Base-by-base conservation (phyloP, 1,140 invertebrate species). In the Hyles euphorbiae region DNA sequence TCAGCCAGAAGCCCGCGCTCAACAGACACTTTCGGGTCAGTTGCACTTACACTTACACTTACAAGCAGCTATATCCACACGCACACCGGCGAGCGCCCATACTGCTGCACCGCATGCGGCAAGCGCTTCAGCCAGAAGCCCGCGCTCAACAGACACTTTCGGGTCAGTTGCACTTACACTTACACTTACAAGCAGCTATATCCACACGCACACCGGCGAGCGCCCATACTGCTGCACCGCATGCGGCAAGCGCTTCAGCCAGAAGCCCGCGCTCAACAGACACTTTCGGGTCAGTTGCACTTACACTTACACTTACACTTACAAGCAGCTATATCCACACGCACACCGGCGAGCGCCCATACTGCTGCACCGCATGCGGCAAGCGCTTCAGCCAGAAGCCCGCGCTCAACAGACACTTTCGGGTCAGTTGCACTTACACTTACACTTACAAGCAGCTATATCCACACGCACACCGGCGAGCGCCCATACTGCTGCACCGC, bases 121-220 rank as follows among this genome's bases (percentile, higher is more conserved):
- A 72, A 75, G 49, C 48, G 67, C 3, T 84, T 86, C 69, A 65
- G 56, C 0, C 82, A 86, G 67, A 73, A 73, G 11, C 74, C 79
- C 0, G 76, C 78, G 40, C 68, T 83, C 6, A 81, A 71, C 51
- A 53, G 76, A 22, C 22, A 22, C 22, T 22, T 22, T 22, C 22
- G 22, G 22, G 22, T 22, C 22, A 22, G 22, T 22, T 22, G 22
- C 22, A 22, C 22, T 22, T 22, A 22, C 22, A 22, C 22, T 22
- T n/a, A n/a, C n/a, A n/a, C n/a, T n/a, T 22, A 22, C 22, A 22
- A 22, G 22, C 22, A 22, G 22, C 22, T 22, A 22, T 22, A 22
- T 22, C 22, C 22, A 22, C 33, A 64, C 62, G 5, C 62, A 64
- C 48, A 64, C 62, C 8, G 62, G 62, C 2, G 62, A 64, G 49